Base-by-base conservation (phyloP, 2,888 invertebrate genomes). In the Hydrotaea diabolus region DNA sequence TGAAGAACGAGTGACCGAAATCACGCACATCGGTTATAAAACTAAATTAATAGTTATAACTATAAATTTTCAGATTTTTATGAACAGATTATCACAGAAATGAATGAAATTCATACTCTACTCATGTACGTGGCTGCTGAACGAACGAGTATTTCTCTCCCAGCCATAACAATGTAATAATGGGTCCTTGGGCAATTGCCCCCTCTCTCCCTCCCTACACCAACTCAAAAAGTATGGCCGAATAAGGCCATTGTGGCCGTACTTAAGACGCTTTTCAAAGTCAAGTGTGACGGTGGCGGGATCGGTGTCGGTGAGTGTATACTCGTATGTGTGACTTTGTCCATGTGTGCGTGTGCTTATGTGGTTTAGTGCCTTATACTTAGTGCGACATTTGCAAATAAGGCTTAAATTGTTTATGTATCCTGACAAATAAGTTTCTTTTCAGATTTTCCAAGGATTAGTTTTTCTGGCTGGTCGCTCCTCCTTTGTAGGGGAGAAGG, bases 21-120 rank as follows among this genome's bases (percentile, higher is more conserved):
- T 76, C 75, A 83, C 76, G 72, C 71, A 79, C 79, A 55, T 74
- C 69, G 53, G 69, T 74, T 74, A 71, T 71, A 74, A 69, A 79
- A 57, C 19, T 69, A 55, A 77, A 77, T 74, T 83, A 74, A 53
- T 83, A 71, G 66, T 80, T 71, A 64, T 46, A 55, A 74, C 80
- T 55, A 83, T 80, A 77, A 77, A 77, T 75, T 82, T 82, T 39
- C 31, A 69, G 69, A 77, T 55, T 77, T 74, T 80, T 75, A 43
- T 75, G n/a, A 23, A 71, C n/a, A 77, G 59, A 72, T 81, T 81
- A 81, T 72, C 59, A 53, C 72, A 43, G 26, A 13, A 59, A 59
- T 59, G 59, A 59, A 26, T 26, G 55, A 53, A 74, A 74, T 4
- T 78, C 72, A 11, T 55, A 49, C 0, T n/a, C n/a, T n/a, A 7